These are phyloP conservation scores for Unio pictorum DNA, from an alignment of 2,888 invertebrate genomes.

Conservation along the genomic window DNA sequence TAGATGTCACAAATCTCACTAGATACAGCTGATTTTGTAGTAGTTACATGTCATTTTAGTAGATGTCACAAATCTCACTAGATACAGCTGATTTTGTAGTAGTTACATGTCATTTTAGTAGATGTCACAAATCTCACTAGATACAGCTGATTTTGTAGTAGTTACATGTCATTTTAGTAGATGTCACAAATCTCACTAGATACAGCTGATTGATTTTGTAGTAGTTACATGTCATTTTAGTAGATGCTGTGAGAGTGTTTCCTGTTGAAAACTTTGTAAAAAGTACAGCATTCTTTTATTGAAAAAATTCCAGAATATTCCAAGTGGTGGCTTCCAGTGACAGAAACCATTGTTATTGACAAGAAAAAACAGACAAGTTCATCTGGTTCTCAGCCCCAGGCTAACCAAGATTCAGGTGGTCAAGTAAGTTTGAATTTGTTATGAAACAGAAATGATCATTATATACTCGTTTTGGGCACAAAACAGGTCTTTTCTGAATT, in stretches of 20 bases:
- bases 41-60: not conserved
- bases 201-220: not conserved
- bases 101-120: not conserved
- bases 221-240: not conserved
- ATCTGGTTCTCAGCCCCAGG: too few species aligned
- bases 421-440: too few species aligned
- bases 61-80: too few species aligned
- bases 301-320: slow-evolving; percentile 39
- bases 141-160: not conserved
- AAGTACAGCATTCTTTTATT: not conserved
- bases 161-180: not conserved
- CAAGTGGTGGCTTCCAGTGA: slow-evolving; percentile 60
- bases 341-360: slow-evolving; percentile 47
- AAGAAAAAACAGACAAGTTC: slow-evolving; percentile 15
- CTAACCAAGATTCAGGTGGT: too few species aligned
- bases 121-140: too few species aligned
- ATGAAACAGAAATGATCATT: too few species aligned
- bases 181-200: not conserved
- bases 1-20: not conserved
- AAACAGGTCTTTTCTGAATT: too few species aligned
- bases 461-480: too few species aligned
- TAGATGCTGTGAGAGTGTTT: not conserved
- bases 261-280: too few species aligned
- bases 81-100: not conserved
- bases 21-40: not conserved